Percentiles rank a stretch among this genome's conserved stretches.
phyloP scores from a whole-genome alignment of 2,888 invertebrate genomes.

The Agriopis marginaria region DNA sequence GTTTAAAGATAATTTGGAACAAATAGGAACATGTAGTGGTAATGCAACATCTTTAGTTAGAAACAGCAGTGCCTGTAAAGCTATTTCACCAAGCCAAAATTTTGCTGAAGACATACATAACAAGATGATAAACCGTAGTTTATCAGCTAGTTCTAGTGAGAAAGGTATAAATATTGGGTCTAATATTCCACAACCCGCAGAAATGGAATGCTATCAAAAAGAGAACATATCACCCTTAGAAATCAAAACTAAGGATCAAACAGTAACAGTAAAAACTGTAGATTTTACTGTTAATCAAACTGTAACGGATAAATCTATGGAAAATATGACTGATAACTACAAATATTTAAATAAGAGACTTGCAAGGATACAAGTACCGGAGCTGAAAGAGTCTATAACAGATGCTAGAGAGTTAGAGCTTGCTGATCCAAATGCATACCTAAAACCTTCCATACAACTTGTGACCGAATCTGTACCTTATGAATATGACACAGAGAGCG shows the following conservation, averaged over 20 bases:
- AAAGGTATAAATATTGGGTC: background rate
- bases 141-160: background rate
- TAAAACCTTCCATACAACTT: background rate
- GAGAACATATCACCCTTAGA: conserved; percentile 3
- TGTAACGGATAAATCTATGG: background rate
- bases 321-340: conserved; percentile 42
- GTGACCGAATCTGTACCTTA: background rate
- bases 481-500: conserved; percentile 37
- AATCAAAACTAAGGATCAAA: background rate
- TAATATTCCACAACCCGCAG: background rate
- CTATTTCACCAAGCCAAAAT: conserved; percentile 7
- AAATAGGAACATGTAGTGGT: background rate
- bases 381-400: conserved; percentile 34
- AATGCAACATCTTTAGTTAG: background rate
- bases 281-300: conserved; percentile 1
- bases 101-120: background rate
- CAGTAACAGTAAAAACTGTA: background rate
- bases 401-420: conserved; percentile 47
- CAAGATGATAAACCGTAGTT: background rate
- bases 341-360: conserved; percentile 54
- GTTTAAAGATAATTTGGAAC: background rate
- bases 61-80: background rate
- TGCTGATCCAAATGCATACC: conserved; percentile 12
- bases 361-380: conserved; percentile 50
- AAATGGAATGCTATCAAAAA: background rate